phyloP scores from a whole-genome alignment of 2,888 invertebrate species.

The Rhopalosiphum nymphaeae region DNA sequence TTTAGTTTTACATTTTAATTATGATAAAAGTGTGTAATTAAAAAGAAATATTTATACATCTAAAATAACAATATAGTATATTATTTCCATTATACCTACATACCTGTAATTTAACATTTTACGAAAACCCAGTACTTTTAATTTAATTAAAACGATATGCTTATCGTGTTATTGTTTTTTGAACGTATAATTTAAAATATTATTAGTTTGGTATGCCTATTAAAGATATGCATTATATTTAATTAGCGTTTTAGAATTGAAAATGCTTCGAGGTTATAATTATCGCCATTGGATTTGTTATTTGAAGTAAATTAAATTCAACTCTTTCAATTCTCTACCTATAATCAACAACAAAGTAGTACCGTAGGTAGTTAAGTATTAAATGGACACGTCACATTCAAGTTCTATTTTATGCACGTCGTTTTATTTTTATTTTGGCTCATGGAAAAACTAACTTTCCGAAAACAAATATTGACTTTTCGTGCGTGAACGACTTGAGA shows the following conservation, averaged over 20 bases:
- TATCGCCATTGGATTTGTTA: background rate
- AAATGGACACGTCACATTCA: constrained; percentile 39
- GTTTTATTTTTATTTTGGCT: constrained; percentile 1
- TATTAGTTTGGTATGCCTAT: background rate
- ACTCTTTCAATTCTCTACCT: background rate
- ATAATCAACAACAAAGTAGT: background rate
- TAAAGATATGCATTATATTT: background rate
- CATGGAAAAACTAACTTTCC: constrained; percentile 38
- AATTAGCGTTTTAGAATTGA: background rate
- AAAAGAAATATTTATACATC: background rate
- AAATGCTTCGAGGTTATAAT: background rate
- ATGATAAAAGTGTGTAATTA: background rate
- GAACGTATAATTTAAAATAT: background rate
- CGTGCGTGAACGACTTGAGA: constrained; percentile 37
- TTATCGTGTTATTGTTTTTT: constrained; percentile 1
- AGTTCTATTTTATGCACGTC: constrained; percentile 36
- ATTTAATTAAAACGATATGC: background rate
- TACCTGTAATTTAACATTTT: background rate
- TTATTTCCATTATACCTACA: background rate
- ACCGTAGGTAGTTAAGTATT: background rate
- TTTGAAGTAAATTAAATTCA: constrained; percentile 24
- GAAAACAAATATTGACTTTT: constrained; percentile 63
- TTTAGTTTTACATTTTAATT: background rate
- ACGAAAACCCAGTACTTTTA: background rate
- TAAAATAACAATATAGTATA: background rate